Evolutionary conservation across 2,113 vertebrate species (phyloP), one percentile per base, ranked within the genome.

Genomic region (Tursiops truncatus): DNA sequence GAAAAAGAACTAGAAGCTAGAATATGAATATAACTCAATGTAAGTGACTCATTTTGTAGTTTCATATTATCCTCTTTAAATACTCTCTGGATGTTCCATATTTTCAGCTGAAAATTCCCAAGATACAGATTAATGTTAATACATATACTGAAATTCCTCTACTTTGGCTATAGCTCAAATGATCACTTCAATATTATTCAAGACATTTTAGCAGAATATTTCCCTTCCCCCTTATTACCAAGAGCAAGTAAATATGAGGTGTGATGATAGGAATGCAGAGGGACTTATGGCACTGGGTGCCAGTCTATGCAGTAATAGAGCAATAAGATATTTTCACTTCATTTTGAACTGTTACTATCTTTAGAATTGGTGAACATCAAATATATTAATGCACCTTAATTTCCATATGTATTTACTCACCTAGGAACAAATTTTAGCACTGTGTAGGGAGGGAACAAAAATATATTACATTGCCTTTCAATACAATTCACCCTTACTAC

Each of bases 81-180:
- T 95, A 71, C 0, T 85, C 21, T 14, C 23, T 58, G 20, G n/a
- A 53, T 80, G 23, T 47, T n/a, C 71, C 58, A 88, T 7, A 84
- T 85, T 82, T 86, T 65, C 38, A 67, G 18, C 26, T 83, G 25
- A 95, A 97, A 90, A 82, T 86, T 96, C 28, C 15, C 12, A 79
- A 91, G 38, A 91, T 38, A 74, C 11, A 73, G 92, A 68, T 92
- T 89, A 88, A 80, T 63, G 74, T 9, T 92, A 86, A 91, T 38
- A 38, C 0, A 80, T 41, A 70, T 3, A 65, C 4, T 86, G 3
- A 67, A 81, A 87, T 25, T 82, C 8, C 18, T 95, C 47, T 26
- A 56, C 25, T 86, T 91, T 77, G 11, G 13, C 70, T 86, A 73
- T 73, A 41, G 28, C 44, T 62, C 20, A 91, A 92, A 89, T n/a